phyloP scores from a whole-genome alignment of 2,888 invertebrate genomes.

The Drosophila lutescens region DNA sequence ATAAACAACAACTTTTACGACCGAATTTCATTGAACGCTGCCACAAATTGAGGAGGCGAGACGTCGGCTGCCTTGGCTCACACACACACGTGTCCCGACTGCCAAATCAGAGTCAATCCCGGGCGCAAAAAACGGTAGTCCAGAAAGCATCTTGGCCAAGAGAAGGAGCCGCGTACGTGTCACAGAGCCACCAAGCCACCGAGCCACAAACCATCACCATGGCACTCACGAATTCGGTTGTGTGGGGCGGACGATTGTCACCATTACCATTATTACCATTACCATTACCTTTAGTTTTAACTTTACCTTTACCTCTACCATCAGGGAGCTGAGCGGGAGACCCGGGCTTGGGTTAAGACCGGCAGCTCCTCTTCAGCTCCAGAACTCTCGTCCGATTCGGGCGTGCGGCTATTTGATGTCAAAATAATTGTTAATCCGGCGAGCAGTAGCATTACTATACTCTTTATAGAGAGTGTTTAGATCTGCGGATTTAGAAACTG shows the following conservation, averaged over 20 bases:
- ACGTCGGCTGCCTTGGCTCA: constrained; percentile 20
- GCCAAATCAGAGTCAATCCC: constrained; percentile 55
- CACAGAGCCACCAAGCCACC: constrained; percentile 50
- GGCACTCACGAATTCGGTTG: constrained; percentile 56
- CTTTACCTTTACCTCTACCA: constrained; percentile 15
- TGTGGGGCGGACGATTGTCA: constrained; percentile 36
- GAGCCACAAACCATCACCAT: constrained; percentile 40
- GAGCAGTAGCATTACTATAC: constrained; percentile 41
- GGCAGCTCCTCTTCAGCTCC: constrained; percentile 28
- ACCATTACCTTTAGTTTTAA: constrained; percentile 19
- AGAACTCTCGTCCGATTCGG: constrained; percentile 27
- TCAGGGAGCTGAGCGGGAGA: constrained; percentile 18
- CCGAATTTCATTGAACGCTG: constrained; percentile 71
- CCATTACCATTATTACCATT: constrained; percentile 37
- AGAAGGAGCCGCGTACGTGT: constrained; percentile 60
- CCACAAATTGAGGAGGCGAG: constrained; percentile 59
- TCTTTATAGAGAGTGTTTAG: neutral
- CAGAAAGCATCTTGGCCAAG: constrained; percentile 55
- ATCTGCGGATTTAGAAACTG: too few species aligned
- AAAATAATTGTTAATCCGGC: constrained; percentile 76
- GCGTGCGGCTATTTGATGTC: constrained; percentile 73
- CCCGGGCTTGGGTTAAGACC: constrained; percentile 2
- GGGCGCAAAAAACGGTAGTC: constrained; percentile 60
- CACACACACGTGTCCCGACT: constrained; percentile 59
- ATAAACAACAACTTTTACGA: constrained; percentile 69